Evolutionary conservation across 2,888 invertebrate genomes (phyloP), one percentile per base, ranked within the genome.

Genomic region (Epistrophe eligans): DNA sequence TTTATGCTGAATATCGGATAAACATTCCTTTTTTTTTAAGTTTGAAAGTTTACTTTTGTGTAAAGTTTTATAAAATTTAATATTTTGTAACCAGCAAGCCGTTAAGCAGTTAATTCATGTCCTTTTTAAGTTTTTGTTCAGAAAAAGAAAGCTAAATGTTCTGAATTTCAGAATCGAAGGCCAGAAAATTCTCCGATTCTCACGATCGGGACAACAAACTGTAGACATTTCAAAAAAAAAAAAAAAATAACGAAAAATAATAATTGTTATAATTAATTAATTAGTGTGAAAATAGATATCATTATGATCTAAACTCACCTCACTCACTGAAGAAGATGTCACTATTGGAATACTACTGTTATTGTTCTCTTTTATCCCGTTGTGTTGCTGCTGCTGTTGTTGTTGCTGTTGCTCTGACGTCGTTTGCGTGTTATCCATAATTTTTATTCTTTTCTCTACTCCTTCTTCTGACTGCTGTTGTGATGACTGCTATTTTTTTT

Each of bases 351-450:
- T 91, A 90, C 91, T 92, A 90, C 90, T 92, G 89, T 90, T 92
- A 76, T 74, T 87, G 90, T 91, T 92, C 89, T 92, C 92, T 90
- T 90, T 92, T 83, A 92, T 91, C 88, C 92, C 92, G 90, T 92
- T 92, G 90, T 84, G 81, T 79, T 88, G 88, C 91, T 90, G 92
- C 89, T 83, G 90, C 85, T 89, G 48, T 35, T 90, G 92, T 89
- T 83, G 90, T 88, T 89, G 90, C 89, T 90, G 85, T 84, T 89
- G 89, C 81, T 89, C 87, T 89, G 80, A 88, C 88, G 84, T 89
- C 84, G 88, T 89, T 81, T 88, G 89, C 89, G 88, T 89, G 83
- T 83, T 87, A 87, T 87, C 87, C 87, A 87, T 87, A 87, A 66
- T 87, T 87, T 87, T 60, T 83, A 45, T 79, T 87, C 74, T 83